Evolutionary conservation across 2,797 vertebrate species (phyloP), one percentile per base, ranked within the genome.

Genomic region (Gephyroberyx darwinii): DNA sequence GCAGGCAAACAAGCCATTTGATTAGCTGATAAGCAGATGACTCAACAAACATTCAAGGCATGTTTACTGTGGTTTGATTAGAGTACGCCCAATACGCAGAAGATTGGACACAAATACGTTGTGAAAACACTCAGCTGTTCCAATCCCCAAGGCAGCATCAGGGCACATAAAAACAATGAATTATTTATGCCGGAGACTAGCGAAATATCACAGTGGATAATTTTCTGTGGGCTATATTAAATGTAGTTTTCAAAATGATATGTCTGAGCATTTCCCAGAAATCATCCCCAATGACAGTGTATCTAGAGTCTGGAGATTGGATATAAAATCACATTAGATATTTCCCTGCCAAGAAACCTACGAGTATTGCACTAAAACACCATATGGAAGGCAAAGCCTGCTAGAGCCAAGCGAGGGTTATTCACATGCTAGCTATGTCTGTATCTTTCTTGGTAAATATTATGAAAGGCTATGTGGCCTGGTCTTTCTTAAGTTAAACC

Each of bases 1-100:
- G 74, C 82, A 71, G 85, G 86, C 84, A 91, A 92, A 90, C 84
- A 90, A 91, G 89, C 86, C 85, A 82, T 93, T 91, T 92, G 92
- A 93, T 93, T 90, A 91, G 87, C 81, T 86, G 89, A 93, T 92
- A 91, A 92, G 90, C 90, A 91, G 89, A 93, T 92, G 93, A 92
- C 90, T 93, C 89, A 80, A 92, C 90, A 92, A 92, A 93, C 90
- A 92, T 93, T 89, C 89, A 70, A 90, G 86, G 84, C 86, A 86
- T 91, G 92, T 91, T 93, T 92, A 90, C 89, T 80, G 86, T 80
- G 91, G 90, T 92, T 92, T 92, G 93, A 94, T 93, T 92, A 89
- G 89, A 90, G 89, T 75, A 81, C 80, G 77, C 84, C 90, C 88
- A 91, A 91, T 89, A 84, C 75, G 87, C 86, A 84, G 80, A 90